Evolutionary conservation across 1,140 invertebrate species (phyloP), one percentile per base, ranked within the genome.

Genomic region (Drosophila varians): DNA sequence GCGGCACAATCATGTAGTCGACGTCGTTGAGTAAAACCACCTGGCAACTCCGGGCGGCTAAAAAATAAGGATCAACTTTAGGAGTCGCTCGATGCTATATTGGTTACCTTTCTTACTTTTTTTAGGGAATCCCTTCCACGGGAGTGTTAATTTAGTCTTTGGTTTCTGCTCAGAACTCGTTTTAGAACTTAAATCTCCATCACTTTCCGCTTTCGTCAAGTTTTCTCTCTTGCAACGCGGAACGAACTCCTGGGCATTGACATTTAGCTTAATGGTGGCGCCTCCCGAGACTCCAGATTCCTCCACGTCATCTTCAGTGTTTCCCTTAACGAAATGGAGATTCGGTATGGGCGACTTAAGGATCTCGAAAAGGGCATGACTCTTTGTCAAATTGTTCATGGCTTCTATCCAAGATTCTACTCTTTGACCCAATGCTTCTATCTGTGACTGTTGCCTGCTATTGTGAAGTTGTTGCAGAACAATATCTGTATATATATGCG

Each of bases 41-140:
- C 21, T 58, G 64, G 2, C 52, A 14, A 14, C 18, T 51, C 11
- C 46, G 28, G 19, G 40, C 0, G 7, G 23, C 68, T 71, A 6
- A 0, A 51, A 12, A 34, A 18, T n/a, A 11, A 9, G 3, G n/a
- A 14, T 38, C 4, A 14, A 3, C n/a, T 11, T 6, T 12, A 38
- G 5, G 36, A 14, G 1, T 14, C 36, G 16, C 4, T 26, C 6
- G 25, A 5, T 7, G 25, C 7, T n/a, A 11, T 11, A 34, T 4
- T 1, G 36, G 1, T 23, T 51, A 43, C 31, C 4, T 4, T 21
- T 61, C 2, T 45, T 21, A 11, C 16, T 0, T 1, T 51, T 53
- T n/a, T 69, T 86, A 3, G 80, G 80, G 25, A 84, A 84, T 1
- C 80, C 79, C 8, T 80, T 80, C 79, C 79, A 84, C 1, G 80